Base-by-base conservation (phyloP, 2,113 vertebrate genomes). In the Neoarius graeffei region DNA sequence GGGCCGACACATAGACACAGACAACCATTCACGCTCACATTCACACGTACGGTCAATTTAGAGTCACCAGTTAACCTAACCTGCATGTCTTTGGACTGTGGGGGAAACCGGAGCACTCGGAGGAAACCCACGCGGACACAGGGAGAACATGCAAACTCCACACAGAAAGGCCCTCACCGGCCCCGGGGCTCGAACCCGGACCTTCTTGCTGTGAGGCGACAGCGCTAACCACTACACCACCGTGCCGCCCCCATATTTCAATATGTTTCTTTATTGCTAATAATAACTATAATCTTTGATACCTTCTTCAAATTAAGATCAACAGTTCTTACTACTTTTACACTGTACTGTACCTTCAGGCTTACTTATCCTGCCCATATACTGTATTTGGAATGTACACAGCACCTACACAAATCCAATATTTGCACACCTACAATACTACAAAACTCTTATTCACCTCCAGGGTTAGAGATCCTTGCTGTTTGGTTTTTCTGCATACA, bases 371-470 rank as follows among this genome's bases (percentile, higher is more conserved):
- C 30, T 69, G 11, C 60, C n/a, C 14, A 13, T 52, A n/a, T 69
- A 42, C 42, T 42, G 42, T 42, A 67, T 54, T 69, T 66, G 19
- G 62, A 81, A 71, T 57, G 52, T 48, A 67, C 59, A 84, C 50
- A 77, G 69, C 71, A 77, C 81, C 81, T 84, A 77, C 71, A 88
- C 71, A 84, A 56, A 66, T 60, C 69, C 81, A 87, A 79, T 84
- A 88, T 79, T 84, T 79, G 48, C 69, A 88, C 87, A 84, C 59
- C 50, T 20, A 79, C 50, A 56, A 73, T 17, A 50, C 25, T 66
- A 76, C 1, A 54, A 20, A 83, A 87, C 57, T 30, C 86, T 30
- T 83, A 5, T 64, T 62, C 81, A 87, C 67, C 13, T 86, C 48
- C 59, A 80, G 76, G 10, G n/a, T 10, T 35, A 11, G 54, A 66